These are phyloP conservation scores for Ahaetulla prasina DNA, from an alignment of 2,113 vertebrate species.

Conservation along the genomic window DNA sequence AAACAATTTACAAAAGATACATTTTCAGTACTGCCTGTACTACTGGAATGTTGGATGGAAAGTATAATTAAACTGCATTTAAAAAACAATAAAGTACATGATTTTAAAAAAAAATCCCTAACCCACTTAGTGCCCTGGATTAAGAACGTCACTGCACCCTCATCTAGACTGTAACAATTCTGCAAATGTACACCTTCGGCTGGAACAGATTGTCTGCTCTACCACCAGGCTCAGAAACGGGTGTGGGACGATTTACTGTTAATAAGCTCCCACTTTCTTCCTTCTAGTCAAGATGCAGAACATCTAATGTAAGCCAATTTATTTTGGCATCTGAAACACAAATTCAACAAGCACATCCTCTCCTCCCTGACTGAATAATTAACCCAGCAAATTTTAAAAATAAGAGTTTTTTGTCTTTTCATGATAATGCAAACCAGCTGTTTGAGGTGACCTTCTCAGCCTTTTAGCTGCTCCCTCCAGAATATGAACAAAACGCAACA, in stretches of 20 bases:
- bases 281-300: not conserved
- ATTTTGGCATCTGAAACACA: not conserved
- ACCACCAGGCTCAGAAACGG: not conserved
- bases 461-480: not conserved
- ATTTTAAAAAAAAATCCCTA: not conserved
- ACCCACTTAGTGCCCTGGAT: not conserved
- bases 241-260: not conserved
- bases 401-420: not conserved
- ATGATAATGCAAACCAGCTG: not conserved
- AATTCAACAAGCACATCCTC: not conserved
- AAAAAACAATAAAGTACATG: not conserved
- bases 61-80: not conserved
- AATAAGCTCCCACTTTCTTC: not conserved
- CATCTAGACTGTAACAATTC: not conserved
- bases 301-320: not conserved
- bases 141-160: not conserved
- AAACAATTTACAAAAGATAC: not conserved
- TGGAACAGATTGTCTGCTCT: not conserved
- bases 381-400: not conserved
- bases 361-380: not conserved
- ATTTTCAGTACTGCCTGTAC: not conserved
- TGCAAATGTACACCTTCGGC: not conserved
- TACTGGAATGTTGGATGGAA: not conserved
- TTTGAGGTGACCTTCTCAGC: not conserved
- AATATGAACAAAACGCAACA: not conserved